phyloP scores from a whole-genome alignment of 2,797 vertebrate species.

The Enteromius afrohamiltoni region DNA sequence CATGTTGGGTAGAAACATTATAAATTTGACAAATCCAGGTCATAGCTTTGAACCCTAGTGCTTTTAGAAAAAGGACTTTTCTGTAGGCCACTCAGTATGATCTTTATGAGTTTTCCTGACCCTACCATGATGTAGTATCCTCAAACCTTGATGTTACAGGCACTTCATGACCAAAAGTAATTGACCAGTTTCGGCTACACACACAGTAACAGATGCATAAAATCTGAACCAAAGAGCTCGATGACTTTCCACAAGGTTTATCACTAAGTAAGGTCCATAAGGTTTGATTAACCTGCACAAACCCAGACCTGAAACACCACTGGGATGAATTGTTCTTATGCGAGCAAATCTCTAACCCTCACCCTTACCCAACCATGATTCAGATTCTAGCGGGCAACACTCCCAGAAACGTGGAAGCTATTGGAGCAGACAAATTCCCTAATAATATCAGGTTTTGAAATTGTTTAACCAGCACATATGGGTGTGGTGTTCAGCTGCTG shows the following conservation, averaged over 20 bases:
- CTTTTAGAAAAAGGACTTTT: neutral
- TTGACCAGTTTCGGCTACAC: neutral
- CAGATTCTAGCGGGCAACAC: neutral
- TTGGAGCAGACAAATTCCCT: neutral
- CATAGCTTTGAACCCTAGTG: neutral
- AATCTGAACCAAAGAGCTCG: neutral
- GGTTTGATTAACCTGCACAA: neutral
- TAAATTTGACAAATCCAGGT: neutral
- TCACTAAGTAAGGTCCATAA: neutral
- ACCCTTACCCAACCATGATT: neutral
- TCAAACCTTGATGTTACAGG: neutral
- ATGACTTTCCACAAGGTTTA: neutral
- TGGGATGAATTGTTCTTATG: neutral
- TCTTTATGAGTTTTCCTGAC: neutral
- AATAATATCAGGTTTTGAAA: slow-evolving; percentile 3
- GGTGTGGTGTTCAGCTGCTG: too few species aligned
- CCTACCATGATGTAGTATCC: neutral
- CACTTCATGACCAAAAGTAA: neutral
- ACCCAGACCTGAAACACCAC: neutral
- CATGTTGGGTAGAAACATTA: neutral
- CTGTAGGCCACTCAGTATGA: neutral
- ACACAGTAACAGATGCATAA: neutral
- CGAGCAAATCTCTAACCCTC: neutral
- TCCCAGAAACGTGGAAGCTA: neutral
- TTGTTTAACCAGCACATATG: neutral